phyloP scores from a whole-genome alignment of 2,888 invertebrate genomes.

The Leptarthrus brevirostris region DNA sequence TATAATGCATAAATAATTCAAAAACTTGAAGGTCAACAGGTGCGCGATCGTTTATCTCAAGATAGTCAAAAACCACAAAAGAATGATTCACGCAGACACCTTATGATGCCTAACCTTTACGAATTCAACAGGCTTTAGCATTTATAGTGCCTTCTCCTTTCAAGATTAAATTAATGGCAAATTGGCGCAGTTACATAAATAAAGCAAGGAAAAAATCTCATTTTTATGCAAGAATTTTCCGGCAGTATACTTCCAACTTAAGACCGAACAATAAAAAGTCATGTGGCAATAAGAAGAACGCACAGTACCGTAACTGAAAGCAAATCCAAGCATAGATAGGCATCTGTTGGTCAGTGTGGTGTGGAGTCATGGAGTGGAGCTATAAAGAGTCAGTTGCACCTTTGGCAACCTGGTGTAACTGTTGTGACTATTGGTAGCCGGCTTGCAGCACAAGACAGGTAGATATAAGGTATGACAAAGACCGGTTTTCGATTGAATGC shows the following conservation, averaged over 20 bases:
- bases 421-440: slow-evolving; percentile 10
- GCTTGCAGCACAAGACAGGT: background rate
- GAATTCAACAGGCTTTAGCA: background rate
- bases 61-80: no score
- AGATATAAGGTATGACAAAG: slow-evolving; percentile 2
- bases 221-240: slow-evolving; percentile 32
- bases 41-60: background rate
- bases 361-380: background rate
- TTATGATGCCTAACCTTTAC: background rate
- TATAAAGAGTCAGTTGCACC: slow-evolving; percentile 12
- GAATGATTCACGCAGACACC: background rate
- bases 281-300: slow-evolving; percentile 41
- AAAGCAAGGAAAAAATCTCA: background rate
- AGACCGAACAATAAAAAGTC: slow-evolving; percentile 12
- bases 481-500: slow-evolving; percentile 24
- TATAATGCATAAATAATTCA: background rate
- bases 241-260: background rate
- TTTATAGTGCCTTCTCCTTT: background rate
- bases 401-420: slow-evolving; percentile 21
- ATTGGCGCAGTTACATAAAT: background rate
- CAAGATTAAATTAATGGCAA: background rate
- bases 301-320: slow-evolving; percentile 45
- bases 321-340: slow-evolving; percentile 25
- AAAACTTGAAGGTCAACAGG: background rate
- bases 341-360: background rate